Conservation (phyloP, 2,797 vertebrate genomes). For the Falco cherrug region DNA sequence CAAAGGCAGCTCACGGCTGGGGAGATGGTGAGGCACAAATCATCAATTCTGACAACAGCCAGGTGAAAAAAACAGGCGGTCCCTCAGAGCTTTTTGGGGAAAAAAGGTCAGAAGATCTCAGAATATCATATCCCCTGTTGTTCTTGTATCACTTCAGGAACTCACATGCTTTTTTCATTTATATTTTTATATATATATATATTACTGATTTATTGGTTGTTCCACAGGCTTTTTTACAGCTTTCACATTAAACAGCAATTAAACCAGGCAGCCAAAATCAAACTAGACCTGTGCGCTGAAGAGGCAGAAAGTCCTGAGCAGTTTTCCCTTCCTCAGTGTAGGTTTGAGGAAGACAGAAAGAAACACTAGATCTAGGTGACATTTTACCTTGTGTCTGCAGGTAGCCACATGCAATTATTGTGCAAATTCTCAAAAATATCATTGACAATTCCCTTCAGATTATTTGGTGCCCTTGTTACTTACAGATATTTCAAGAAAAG, state of each 20-base stretch:
- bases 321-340: not conserved
- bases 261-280: conserved; percentile 16
- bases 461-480: not conserved
- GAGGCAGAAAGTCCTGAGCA: not conserved
- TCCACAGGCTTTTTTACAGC: not conserved
- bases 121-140: not conserved
- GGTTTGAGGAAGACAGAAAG: not conserved
- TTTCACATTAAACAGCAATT: conserved; percentile 38
- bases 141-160: not conserved
- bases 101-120: not conserved
- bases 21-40: not conserved
- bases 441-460: not conserved
- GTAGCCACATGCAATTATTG: not conserved
- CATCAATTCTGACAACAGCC: not conserved
- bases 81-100: not conserved
- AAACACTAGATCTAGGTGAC: not conserved
- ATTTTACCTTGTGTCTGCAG: not conserved
- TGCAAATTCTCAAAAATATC: not conserved
- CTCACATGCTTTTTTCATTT: fast-evolving
- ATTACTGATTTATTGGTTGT: not conserved
- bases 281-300: not conserved
- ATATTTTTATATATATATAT: not conserved
- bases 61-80: not conserved
- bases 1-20: not conserved
- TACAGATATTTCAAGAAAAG: not conserved